phyloP scores from a whole-genome alignment of 2,797 vertebrate species.

The Xenops minutus region DNA sequence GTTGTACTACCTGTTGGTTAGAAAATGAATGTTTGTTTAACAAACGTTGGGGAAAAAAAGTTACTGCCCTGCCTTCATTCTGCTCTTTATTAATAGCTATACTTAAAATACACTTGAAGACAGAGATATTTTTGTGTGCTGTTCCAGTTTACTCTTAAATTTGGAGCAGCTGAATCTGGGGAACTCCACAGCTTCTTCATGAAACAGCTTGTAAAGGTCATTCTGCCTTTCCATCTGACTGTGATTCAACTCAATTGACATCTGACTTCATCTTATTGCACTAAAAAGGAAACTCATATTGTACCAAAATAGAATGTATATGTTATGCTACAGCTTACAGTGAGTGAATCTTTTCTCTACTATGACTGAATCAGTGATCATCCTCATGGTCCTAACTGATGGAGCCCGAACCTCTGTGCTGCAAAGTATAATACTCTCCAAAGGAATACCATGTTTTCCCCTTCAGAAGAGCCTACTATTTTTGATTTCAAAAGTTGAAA shows the following conservation, averaged over 20 bases:
- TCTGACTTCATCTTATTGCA: neutral
- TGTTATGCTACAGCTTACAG: neutral
- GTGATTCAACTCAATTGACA: neutral
- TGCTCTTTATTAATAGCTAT: neutral
- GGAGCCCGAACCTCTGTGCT: neutral
- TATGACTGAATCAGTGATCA: neutral
- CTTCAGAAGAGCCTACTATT: neutral
- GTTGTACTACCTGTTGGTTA: neutral
- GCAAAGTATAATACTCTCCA: neutral
- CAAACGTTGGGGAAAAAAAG: accelerated
- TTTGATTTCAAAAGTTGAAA: neutral
- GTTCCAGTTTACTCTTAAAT: neutral
- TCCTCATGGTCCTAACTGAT: neutral
- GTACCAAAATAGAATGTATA: neutral
- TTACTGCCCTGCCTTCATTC: neutral
- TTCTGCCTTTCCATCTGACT: neutral
- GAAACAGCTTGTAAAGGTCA: neutral
- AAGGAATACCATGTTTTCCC: neutral
- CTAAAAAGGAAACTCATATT: neutral
- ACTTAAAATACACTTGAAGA: neutral
- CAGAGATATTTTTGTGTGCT: neutral
- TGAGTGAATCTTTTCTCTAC: neutral
- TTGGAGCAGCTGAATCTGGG: neutral
- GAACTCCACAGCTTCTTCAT: neutral
- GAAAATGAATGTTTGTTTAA: neutral